phyloP scores from a whole-genome alignment of 2,888 invertebrate genomes.

The Nomada lathburiana region DNA sequence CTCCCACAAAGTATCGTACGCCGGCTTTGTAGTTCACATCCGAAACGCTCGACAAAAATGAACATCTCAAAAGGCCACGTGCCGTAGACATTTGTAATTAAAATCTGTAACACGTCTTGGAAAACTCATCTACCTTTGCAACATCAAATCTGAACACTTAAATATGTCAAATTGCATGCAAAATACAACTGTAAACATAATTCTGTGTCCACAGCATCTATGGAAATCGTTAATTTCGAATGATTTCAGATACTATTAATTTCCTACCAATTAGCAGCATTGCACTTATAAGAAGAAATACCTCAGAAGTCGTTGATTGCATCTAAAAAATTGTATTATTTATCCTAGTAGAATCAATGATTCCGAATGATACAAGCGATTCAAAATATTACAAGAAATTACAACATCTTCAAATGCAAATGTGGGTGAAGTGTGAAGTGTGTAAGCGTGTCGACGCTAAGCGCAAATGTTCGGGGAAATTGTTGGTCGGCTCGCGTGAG shows the following conservation, averaged over 20 bases:
- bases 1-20: not conserved
- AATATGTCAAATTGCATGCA: not conserved
- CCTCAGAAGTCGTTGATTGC: too few species aligned
- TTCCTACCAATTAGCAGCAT: too few species aligned
- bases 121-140: not conserved
- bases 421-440: not conserved
- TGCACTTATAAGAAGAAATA: too few species aligned
- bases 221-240: too few species aligned
- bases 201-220: too few species aligned
- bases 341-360: too few species aligned
- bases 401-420: too few species aligned
- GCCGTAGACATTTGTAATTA: not conserved
- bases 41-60: not conserved
- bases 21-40: not conserved
- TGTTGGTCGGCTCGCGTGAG: conserved; percentile 9
- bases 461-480: conserved; percentile 1
- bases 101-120: not conserved
- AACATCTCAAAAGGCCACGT: not conserved
- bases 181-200: too few species aligned
- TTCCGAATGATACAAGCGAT: too few species aligned
- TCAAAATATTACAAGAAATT: too few species aligned
- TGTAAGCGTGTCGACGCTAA: conserved; percentile 4
- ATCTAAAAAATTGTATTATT: too few species aligned
- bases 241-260: too few species aligned
- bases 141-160: not conserved